These are phyloP conservation scores for Sus scrofa DNA, from an alignment of 2,113 vertebrate species.

Conservation along the genomic window T2T-Sscrofa CM000824.6:83575501-83576000, in stretches of 20 bases:
- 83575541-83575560: neutral
- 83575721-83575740: neutral
- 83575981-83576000: neutral
- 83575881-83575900: neutral
- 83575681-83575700: neutral
- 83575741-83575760: neutral
- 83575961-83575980: neutral
- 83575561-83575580: neutral
- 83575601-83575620: neutral
- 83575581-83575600: neutral
- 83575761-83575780: neutral
- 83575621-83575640: neutral
- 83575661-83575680: neutral
- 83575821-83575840: neutral
- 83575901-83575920: neutral
- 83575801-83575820: neutral
- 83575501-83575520: neutral
- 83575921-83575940: neutral
- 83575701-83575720: neutral
- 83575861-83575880: neutral
- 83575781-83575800: fast-evolving
- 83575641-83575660: neutral
- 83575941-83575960: neutral
- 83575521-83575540: neutral
- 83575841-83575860: neutral